Evolutionary conservation across 2,888 invertebrate species (phyloP).

Genomic region (Acholoe squamosa): DNA sequence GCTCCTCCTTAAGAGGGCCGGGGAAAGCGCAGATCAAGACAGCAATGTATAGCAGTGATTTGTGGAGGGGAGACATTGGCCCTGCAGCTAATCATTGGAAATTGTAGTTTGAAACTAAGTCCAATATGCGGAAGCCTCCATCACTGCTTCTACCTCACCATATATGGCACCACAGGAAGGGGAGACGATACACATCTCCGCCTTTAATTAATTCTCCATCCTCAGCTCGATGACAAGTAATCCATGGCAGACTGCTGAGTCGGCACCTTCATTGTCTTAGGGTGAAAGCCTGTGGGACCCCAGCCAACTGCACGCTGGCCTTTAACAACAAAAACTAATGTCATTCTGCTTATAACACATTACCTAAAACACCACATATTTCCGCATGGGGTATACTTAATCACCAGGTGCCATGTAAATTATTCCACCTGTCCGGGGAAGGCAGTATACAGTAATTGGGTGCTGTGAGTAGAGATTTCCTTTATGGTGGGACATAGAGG

Average conservation of each 20-base stretch:
- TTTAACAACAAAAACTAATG: background rate
- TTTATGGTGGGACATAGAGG: too few relatives aligned
- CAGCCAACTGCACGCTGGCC: background rate
- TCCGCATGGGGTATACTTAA: background rate
- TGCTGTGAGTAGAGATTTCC: too few relatives aligned
- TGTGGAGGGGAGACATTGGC: too few relatives aligned
- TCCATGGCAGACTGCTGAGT: background rate
- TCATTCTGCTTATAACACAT: background rate
- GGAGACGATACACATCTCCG: background rate
- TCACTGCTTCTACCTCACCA: background rate
- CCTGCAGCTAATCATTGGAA: too few relatives aligned
- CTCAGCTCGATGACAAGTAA: background rate
- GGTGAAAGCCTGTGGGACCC: background rate
- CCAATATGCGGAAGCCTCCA: background rate
- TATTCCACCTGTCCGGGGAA: too few relatives aligned
- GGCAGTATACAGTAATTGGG: too few relatives aligned
- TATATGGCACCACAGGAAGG: background rate
- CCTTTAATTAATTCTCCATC: background rate
- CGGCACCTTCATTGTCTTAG: conserved; percentile 24
- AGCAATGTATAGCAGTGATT: too few relatives aligned
- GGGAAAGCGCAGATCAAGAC: too few relatives aligned
- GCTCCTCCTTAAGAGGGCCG: too few relatives aligned
- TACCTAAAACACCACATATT: background rate
- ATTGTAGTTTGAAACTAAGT: background rate
- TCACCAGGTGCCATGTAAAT: background rate